Percentiles rank a stretch among this genome's conserved stretches.
Evolutionary conservation across 2,888 invertebrate species (phyloP).

Genomic region (Campoplex nolae): DNA sequence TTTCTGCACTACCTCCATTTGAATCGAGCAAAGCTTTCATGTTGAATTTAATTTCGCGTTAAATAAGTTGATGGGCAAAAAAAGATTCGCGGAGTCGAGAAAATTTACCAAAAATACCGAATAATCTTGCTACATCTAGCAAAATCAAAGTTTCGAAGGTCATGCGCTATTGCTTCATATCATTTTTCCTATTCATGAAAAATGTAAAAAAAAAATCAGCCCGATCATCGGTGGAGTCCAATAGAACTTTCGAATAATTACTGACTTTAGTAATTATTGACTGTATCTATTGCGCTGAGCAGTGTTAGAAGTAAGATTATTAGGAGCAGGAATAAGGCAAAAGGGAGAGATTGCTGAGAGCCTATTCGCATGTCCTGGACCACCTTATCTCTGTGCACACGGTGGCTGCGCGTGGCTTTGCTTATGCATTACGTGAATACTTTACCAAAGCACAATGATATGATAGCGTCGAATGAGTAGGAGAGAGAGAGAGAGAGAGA

Average conservation of each 20-base stretch:
- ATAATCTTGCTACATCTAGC: neutral
- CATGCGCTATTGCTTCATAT: too few species aligned
- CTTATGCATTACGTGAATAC: conserved; percentile 84
- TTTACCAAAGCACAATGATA: conserved; percentile 80
- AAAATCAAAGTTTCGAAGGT: neutral
- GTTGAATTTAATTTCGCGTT: conserved; percentile 52
- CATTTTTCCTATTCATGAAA: too few species aligned
- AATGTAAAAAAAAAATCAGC: too few species aligned
- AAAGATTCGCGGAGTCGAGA: neutral
- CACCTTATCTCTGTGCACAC: conserved; percentile 83
- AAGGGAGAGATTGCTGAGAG: conserved; percentile 36
- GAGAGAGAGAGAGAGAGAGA: conserved; percentile 7
- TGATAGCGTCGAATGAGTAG: conserved; percentile 47
- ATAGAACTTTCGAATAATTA: too few species aligned
- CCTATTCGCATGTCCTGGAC: conserved; percentile 66
- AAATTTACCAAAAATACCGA: neutral
- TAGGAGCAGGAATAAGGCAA: conserved; percentile 77
- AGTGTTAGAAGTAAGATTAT: conserved; percentile 78
- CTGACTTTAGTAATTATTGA: neutral
- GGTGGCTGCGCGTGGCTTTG: conserved; percentile 82
- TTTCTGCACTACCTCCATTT: conserved; percentile 7
- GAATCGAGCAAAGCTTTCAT: conserved; percentile 20
- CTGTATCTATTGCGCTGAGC: conserved; percentile 68
- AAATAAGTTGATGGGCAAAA: conserved; percentile 38
- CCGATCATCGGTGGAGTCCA: too few species aligned